Percentiles rank a stretch among this genome's conserved stretches.
phyloP scores from a whole-genome alignment of 2,888 invertebrate genomes.

The Lymantria dispar region DNA sequence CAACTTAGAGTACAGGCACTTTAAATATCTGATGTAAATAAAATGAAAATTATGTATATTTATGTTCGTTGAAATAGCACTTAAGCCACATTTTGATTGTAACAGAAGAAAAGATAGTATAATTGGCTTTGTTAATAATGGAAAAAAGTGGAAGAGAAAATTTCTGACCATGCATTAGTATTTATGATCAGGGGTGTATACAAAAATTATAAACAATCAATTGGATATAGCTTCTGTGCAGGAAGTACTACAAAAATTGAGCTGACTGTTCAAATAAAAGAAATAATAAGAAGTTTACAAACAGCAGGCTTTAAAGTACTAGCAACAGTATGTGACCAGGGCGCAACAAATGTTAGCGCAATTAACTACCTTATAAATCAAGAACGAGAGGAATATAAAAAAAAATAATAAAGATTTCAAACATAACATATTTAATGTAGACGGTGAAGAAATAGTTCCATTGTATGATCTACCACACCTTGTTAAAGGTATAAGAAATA shows the following conservation, averaged over 20 bases:
- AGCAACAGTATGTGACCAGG: conserved; percentile 7
- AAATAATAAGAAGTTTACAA: background rate
- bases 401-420: background rate
- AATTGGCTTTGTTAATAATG: conserved; percentile 27
- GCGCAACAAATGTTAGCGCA: conserved; percentile 3
- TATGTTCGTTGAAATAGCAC: conserved; percentile 33
- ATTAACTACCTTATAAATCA: conserved; percentile 1
- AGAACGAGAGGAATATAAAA: background rate
- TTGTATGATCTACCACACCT: conserved; percentile 1
- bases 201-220: conserved; percentile 10
- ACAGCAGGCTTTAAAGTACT: conserved; percentile 1
- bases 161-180: conserved; percentile 16
- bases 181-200: conserved; percentile 3
- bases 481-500: background rate
- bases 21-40: background rate
- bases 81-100: conserved; percentile 25
- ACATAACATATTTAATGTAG: conserved; percentile 4
- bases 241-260: background rate
- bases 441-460: background rate
- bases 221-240: conserved; percentile 2
- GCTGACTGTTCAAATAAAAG: background rate
- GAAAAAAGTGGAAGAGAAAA: conserved; percentile 9
- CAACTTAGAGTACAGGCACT: background rate
- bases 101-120: conserved; percentile 28
- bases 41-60: conserved; percentile 22